Base-by-base conservation (phyloP, 2,797 vertebrate species). In the Fratercula arctica region DNA sequence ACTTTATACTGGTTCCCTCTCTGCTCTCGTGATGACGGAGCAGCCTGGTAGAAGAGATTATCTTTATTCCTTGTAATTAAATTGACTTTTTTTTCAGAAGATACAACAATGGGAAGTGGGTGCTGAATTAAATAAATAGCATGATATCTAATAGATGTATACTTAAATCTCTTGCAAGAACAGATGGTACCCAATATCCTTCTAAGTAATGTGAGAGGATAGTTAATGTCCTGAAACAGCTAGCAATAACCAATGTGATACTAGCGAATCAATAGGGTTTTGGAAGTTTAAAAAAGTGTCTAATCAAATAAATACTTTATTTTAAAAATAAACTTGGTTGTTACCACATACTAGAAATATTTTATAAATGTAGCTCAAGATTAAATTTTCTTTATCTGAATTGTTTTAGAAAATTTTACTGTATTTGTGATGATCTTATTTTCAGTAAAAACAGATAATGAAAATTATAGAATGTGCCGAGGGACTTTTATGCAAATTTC, bases 91-190 rank as follows among this genome's bases (percentile, higher is more conserved):
- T 84, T 89, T 85, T 67, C 90, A 93, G 96, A 97, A 97, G 97
- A 97, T 98, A 97, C 97, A 96, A 97, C 96, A 98, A 98, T 98
- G 97, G 97, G 97, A 98, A 98, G 97, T 97, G 97, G 92, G 96
- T 96, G 81, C 94, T 90, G 97, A 98, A 98, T 98, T 98, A 98
- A 98, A 98, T 98, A 98, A 99, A 98, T 98, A 98, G 98, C 98
- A 98, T 97, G 98, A 98, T 98, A 98, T 97, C 97, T 98, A 97
- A 97, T 97, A 97, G 97, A 98, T 88, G 90, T 98, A 97, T 96
- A 98, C 98, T 97, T 98, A 98, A 98, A 98, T 98, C 98, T 97
- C 80, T 93, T 96, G 95, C 93, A 97, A 95, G 98, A 98, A 98
- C 98, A 99, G 98, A 99, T 99, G 98, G 98, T 95, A 97, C 97